phyloP scores from a whole-genome alignment of 2,113 vertebrate genomes.

The Phalacrocorax aristotelis region DNA sequence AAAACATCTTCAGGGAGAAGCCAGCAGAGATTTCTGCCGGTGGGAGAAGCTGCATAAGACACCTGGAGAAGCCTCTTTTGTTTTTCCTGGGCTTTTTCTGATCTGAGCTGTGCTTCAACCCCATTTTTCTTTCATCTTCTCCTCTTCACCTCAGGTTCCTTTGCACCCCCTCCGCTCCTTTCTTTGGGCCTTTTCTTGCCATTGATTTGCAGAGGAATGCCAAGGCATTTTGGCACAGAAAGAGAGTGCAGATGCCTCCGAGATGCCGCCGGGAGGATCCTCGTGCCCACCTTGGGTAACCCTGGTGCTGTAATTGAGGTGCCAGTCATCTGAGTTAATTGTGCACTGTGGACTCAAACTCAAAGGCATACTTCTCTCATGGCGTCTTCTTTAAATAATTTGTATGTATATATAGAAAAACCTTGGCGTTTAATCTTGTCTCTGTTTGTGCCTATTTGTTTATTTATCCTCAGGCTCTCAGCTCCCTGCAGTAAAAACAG shows the following conservation, averaged over 20 bases:
- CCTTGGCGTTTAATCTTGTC: not conserved
- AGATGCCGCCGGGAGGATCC: not conserved
- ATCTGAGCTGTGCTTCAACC: not conserved
- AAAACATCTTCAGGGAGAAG: not conserved
- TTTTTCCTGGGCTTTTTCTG: not conserved
- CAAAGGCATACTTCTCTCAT: not conserved
- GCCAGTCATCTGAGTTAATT: conserved; percentile 6
- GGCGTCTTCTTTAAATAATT: conserved; percentile 12
- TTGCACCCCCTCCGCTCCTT: not conserved
- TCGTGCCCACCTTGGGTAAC: not conserved
- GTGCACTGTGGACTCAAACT: not conserved
- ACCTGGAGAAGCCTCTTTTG: not conserved
- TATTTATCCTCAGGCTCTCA: conserved; percentile 9
- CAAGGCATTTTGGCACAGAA: not conserved
- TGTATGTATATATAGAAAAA: not conserved
- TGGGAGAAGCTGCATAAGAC: not conserved
- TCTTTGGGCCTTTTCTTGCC: conserved; percentile 2
- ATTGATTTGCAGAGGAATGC: conserved; percentile 14
- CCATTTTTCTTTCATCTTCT: conserved; percentile 1
- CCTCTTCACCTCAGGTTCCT: conserved; percentile 4
- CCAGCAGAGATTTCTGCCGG: not conserved
- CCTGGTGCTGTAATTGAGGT: not conserved
- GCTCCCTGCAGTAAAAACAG: conserved; percentile 6
- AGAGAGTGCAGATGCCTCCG: not conserved
- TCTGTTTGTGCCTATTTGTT: conserved; percentile 33